Evolutionary conservation across 2,888 invertebrate genomes (phyloP), one percentile per base, ranked within the genome.

Genomic region (Nemurella pictetii): DNA sequence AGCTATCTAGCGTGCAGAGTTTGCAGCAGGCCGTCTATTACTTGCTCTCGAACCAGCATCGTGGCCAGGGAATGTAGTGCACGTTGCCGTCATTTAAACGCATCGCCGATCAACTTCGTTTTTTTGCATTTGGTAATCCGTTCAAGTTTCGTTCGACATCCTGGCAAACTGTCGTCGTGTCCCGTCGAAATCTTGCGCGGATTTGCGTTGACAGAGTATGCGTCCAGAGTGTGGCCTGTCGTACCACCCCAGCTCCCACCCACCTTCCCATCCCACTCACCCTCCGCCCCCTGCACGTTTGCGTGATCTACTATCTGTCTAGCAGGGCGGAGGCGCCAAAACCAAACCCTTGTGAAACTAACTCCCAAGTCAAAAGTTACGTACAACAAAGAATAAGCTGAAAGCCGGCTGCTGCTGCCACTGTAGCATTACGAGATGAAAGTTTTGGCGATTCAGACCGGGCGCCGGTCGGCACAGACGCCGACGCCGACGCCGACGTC

Each of bases 361-460:
- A 75, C 75, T 26, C 26, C n/a, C 75, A 75, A 75, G 75, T 75
- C 75, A 75, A 75, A 75, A 75, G 75, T 75, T 75, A 75, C 75
- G 75, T 27, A 55, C 55, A 75, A 75, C 75, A 75, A 75, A 75
- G 75, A 28, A 55, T 55, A 55, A 55, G 55, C 55, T 55, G 15
- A 2, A 9, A 32, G 32, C 32, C 9, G 32, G 32, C 32, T 32
- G 32, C 32, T 9, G 32, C 4, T 32, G 32, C 32, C 9, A 9
- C n/a, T 12, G 55, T 55, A 20, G 15, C 55, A n/a, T n/a, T n/a
- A 20, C 55, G 55, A 20, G 55, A 2, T 55, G 55, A 20, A 55
- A 55, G 15, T 55, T 55, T 55, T n/a, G n/a, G n/a, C n/a, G n/a
- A n/a, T n/a, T n/a, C 55, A 20, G 55, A 12, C 55, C 55, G 15